These are phyloP conservation scores for Ophonus ardosiacus DNA, from an alignment of 2,888 invertebrate genomes.

Conservation along the genomic window DNA sequence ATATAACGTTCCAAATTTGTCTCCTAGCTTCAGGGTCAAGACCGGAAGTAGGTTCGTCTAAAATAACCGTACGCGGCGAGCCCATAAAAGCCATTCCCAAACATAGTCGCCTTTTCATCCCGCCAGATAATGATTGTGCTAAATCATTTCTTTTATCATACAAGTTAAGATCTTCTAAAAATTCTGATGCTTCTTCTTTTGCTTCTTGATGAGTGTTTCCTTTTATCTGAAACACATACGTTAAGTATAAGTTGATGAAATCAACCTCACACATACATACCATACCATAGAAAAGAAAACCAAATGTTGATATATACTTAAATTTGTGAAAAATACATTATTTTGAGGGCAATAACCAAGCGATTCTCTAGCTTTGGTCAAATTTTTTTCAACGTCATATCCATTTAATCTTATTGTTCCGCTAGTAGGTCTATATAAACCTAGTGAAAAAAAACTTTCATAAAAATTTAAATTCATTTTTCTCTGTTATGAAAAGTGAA, in stretches of 20 bases:
- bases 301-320: too few species aligned
- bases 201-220: neutral
- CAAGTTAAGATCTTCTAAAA: neutral
- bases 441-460: too few species aligned
- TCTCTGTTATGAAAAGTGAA: too few species aligned
- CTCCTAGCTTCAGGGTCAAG: slow-evolving; percentile 93
- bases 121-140: neutral
- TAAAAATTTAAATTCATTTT: too few species aligned
- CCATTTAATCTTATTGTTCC: too few species aligned
- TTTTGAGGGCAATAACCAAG: too few species aligned
- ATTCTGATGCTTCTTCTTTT: neutral
- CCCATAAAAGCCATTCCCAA: neutral
- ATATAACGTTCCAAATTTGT: slow-evolving; percentile 91
- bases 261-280: too few species aligned
- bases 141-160: neutral
- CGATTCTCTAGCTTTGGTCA: too few species aligned
- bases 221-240: neutral
- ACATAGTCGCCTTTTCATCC: neutral
- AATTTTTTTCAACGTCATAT: too few species aligned
- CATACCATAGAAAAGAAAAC: too few species aligned
- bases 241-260: neutral
- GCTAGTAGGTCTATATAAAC: too few species aligned
- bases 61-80: slow-evolving; percentile 75
- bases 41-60: slow-evolving; percentile 94
- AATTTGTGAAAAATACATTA: too few species aligned